Percentiles rank a stretch among this genome's conserved stretches.
These are phyloP conservation scores for Emydocephalus ijimae DNA, from an alignment of 2,113 vertebrate genomes.

Conservation along the genomic window DNA sequence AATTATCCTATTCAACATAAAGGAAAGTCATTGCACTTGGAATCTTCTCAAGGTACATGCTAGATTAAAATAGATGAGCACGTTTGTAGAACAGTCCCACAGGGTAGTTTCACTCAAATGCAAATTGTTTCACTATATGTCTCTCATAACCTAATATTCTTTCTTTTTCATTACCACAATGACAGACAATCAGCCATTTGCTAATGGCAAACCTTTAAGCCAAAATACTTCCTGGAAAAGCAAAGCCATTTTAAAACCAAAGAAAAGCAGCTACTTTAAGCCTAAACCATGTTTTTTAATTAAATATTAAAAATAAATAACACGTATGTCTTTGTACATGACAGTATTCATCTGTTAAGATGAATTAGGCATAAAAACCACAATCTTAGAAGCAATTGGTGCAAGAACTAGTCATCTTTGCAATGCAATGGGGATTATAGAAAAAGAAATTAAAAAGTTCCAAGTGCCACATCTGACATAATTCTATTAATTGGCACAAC, in stretches of 20 bases:
- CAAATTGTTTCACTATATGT: neutral
- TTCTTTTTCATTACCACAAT: neutral
- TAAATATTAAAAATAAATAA: neutral
- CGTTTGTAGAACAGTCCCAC: neutral
- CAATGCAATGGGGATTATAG: neutral
- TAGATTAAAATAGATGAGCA: neutral
- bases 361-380: neutral
- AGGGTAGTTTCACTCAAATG: neutral
- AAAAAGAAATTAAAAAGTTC: neutral
- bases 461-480: neutral
- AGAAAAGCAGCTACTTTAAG: neutral
- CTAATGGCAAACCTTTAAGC: conserved; percentile 11
- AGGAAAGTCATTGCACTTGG: neutral
- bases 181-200: neutral
- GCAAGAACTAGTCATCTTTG: neutral
- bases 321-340: neutral
- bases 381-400: neutral
- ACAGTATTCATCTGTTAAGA: neutral
- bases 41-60: neutral
- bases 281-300: neutral
- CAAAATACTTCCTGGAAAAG: conserved; percentile 13
- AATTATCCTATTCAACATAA: neutral
- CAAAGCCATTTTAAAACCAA: neutral
- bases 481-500: neutral
- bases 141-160: neutral